These are phyloP conservation scores for Clavelina lepadiformis DNA, from an alignment of 23 tunicate species.

Conservation along the genomic window DNA sequence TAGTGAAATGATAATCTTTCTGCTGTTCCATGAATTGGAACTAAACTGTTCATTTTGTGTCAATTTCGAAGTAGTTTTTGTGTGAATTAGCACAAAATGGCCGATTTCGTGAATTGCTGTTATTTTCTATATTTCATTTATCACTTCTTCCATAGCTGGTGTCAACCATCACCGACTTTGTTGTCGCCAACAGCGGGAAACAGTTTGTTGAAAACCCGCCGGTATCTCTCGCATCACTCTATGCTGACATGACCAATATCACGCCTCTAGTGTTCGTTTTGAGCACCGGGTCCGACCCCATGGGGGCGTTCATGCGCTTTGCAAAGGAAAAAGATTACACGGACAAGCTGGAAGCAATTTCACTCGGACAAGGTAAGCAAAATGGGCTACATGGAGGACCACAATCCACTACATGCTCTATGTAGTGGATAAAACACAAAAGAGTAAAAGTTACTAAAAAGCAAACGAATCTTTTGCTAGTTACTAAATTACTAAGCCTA, in stretches of 20 bases:
- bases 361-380: slow-evolving; percentile 91
- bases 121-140: too few species aligned
- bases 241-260: slow-evolving; percentile 65
- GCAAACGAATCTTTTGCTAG: too few species aligned
- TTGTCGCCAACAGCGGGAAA: slow-evolving; percentile 76
- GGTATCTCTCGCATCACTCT: slow-evolving; percentile 58
- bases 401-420: too few species aligned
- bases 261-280: slow-evolving; percentile 92
- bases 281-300: slow-evolving; percentile 96
- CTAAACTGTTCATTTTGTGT: background rate
- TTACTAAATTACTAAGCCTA: too few species aligned
- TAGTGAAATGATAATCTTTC: background rate
- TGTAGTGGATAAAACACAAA: too few species aligned
- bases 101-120: too few species aligned
- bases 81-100: too few species aligned
- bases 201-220: slow-evolving; percentile 85
- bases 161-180: slow-evolving; percentile 83
- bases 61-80: background rate
- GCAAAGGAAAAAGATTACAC: slow-evolving; percentile 69
- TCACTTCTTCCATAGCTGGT: too few species aligned
- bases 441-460: too few species aligned
- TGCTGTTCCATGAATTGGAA: background rate
- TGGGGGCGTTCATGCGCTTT: slow-evolving; percentile 85
- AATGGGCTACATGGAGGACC: too few species aligned
- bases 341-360: slow-evolving; percentile 73